Evolutionary conservation across 1,140 invertebrate genomes (phyloP), one percentile per base, ranked within the genome.

Genomic region (Pseudoatta argentina): DNA sequence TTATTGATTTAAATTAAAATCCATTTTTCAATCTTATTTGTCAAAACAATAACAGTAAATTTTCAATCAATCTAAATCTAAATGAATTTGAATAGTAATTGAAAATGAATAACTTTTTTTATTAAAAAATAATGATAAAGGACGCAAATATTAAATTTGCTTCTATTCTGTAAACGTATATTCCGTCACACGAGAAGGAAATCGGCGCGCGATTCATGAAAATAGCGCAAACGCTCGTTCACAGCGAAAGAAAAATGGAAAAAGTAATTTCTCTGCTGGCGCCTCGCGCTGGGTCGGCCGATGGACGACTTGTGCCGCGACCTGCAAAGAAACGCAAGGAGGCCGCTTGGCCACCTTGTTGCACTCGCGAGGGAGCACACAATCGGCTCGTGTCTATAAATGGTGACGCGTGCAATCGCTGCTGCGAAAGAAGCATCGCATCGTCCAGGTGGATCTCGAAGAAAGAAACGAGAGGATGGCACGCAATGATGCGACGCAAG

Each of bases 241-340:
- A 61, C 55, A 44, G 79, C 86, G 91, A 91, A 92, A 89, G 91
- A 92, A 92, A 93, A 92, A 92, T 91, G 91, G 91, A 91, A 92
- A 92, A 91, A 92, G 92, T 91, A 91, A 92, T 92, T 92, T 92
- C 92, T 91, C 89, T 76, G 57, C 48, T 89, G 89, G 78, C 83
- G 89, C 88, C 81, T 85, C 77, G 78, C 59, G 75, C 85, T 87
- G 63, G 76, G 88, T 71, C 90, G 79, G 39, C 59, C 75, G 72
- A 72, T 90, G 89, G 63, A 77, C 89, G 77, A 87, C 86, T 91
- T 87, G 86, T 79, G 78, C 86, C 75, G 51, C 79, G 85, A 89
- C 88, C 91, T 85, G 88, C 87, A 71, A 86, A 90, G 82, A 81
- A 82, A 57, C 67, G 79, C 83, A 90, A 87, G 67, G 87, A 92